Evolutionary conservation across 2,113 vertebrate genomes (phyloP).

Genomic region (Paedocypris sp.): DNA sequence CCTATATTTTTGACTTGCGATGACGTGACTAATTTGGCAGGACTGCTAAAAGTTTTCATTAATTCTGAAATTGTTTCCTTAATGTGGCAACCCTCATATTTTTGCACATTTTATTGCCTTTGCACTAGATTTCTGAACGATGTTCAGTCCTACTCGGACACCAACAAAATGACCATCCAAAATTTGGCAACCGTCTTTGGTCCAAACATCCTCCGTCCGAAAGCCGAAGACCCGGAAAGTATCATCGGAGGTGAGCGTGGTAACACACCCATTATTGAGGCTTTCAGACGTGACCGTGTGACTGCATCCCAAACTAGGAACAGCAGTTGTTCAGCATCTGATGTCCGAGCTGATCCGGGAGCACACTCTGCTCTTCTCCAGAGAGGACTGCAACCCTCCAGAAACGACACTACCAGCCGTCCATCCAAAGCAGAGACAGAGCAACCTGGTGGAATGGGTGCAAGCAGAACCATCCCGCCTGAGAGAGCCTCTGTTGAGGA

Average conservation of each 20-base stretch:
- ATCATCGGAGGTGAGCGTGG: constrained; percentile 57
- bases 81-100: no score
- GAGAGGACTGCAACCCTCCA: constrained; percentile 26
- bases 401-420: constrained; percentile 19
- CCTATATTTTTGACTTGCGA: neutral
- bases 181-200: constrained; percentile 68
- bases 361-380: constrained; percentile 50
- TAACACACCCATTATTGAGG: no score
- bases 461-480: neutral
- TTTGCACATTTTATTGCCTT: no score
- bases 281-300: no score
- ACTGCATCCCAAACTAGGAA: constrained; percentile 44
- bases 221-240: constrained; percentile 64
- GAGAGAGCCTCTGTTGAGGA: neutral
- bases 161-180: constrained; percentile 65
- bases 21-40: neutral
- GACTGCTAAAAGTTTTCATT: neutral
- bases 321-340: constrained; percentile 49
- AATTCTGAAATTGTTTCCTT: no score
- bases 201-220: constrained; percentile 68
- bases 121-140: constrained; percentile 59
- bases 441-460: constrained; percentile 18
- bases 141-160: constrained; percentile 59
- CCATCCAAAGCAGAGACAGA: constrained; percentile 16
- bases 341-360: constrained; percentile 52